phyloP scores from a whole-genome alignment of 2,888 invertebrate genomes.

The Daptonema setosum region DNA sequence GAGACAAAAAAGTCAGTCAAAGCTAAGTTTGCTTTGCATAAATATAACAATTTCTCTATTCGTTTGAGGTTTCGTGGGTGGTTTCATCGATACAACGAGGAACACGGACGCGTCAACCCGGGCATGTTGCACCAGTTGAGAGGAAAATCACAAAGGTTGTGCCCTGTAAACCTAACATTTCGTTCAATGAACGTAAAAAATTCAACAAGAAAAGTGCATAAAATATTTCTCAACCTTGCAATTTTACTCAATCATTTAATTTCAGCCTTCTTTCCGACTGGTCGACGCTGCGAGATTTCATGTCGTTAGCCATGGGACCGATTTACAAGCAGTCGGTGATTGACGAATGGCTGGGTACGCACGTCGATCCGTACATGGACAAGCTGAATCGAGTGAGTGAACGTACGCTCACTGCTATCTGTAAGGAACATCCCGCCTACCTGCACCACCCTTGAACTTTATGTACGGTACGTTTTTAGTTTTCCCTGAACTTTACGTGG shows the following conservation, averaged over 20 bases:
- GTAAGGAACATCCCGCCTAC: no score
- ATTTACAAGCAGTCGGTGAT: not conserved
- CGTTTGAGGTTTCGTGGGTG: conserved; percentile 2
- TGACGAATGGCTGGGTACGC: conserved; percentile 2
- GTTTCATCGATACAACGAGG: not conserved
- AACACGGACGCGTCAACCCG: not conserved
- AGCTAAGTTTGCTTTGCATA: no score
- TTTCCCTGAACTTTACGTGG: no score
- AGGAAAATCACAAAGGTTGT: not conserved
- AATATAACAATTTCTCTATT: no score
- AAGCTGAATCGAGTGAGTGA: conserved; percentile 1
- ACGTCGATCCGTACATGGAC: not conserved
- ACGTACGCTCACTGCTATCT: no score
- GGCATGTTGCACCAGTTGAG: not conserved
- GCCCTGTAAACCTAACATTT: not conserved
- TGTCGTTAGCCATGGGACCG: not conserved
- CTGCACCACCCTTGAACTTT: no score
- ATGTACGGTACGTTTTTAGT: no score
- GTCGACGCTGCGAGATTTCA: not conserved
- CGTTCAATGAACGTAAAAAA: no score
- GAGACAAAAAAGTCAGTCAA: no score
- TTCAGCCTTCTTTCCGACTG: conserved; percentile 1
- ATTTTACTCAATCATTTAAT: not conserved
- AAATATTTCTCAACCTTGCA: not conserved
- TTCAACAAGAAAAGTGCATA: no score